Evolutionary conservation across 2,888 invertebrate genomes (phyloP), one percentile per base, ranked within the genome.

Genomic region (Sarcophaga carnaria): DNA sequence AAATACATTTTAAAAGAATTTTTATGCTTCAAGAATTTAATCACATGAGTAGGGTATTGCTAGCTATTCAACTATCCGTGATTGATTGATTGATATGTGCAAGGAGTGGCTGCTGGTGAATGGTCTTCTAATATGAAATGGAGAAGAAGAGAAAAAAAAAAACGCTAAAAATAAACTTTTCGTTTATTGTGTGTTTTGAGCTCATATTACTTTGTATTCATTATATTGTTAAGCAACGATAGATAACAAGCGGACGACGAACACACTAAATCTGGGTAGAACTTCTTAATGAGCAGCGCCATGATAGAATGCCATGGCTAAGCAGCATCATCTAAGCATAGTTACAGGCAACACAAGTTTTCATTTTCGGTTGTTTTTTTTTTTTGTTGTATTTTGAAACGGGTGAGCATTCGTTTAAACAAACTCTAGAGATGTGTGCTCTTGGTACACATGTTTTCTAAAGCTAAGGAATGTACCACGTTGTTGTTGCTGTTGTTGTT

Each of bases 261-360:
- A 37, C 37, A 45, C n/a, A 45, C 27, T n/a, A 76, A 75, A 76
- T 76, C 59, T 63, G 64, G 54, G 75, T 10, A 81, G 69, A 67
- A 69, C 22, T 74, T 63, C 47, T 5, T 64, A 75, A 75, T 25
- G 64, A 75, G 11, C 22, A 64, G 22, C 17, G 17, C n/a, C 22
- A n/a, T n/a, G 45, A 69, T 17, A 80, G 47, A 27, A 69, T 37
- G 3, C 37, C 37, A 37, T 37, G 8, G 8, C 8, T 37, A 37
- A 47, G 14, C 64, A 14, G 20, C 80, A 75, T 70, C 80, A 75
- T 70, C 47, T 14, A 12, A 54, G 54, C 54, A 49, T 49, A 14
- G 11, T 14, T 11, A 11, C 82, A 64, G 64, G 82, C 70, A 82
- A 45, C 45, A 54, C 77, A 64, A 77, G 76, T 76, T 82, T 82